These are phyloP conservation scores for Trimorus sp. DNA, from an alignment of 2,888 invertebrate genomes.

Conservation along the genomic window DNA sequence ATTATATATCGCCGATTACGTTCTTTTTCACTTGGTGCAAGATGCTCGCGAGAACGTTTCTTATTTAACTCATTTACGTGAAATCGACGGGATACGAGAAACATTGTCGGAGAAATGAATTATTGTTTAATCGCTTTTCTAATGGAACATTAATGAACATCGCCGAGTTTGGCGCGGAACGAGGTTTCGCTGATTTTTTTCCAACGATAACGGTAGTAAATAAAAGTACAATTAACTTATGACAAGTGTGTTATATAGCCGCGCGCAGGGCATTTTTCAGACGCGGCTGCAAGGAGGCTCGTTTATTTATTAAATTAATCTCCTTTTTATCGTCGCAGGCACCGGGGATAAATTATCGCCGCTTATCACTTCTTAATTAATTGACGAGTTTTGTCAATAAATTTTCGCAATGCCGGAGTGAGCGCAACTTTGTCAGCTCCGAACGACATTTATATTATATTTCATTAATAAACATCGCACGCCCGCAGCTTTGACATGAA, in stretches of 20 bases:
- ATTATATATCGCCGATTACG: too few species aligned
- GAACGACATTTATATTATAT: background rate
- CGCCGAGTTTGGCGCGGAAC: too few species aligned
- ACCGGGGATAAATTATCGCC: slow-evolving; percentile 19
- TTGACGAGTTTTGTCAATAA: slow-evolving; percentile 31
- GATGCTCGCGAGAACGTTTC: too few species aligned
- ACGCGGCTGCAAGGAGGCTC: slow-evolving; percentile 25
- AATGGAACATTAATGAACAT: slow-evolving; percentile 11
- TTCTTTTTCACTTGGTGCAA: too few species aligned
- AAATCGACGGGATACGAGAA: too few species aligned
- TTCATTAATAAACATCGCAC: slow-evolving; percentile 17
- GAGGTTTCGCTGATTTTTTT: too few species aligned
- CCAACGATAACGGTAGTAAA: background rate
- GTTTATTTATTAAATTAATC: slow-evolving; percentile 47
- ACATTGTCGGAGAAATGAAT: too few species aligned
- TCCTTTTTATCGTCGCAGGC: slow-evolving; percentile 22
- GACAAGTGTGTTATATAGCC: slow-evolving; percentile 26
- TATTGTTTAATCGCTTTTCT: slow-evolving; percentile 1
- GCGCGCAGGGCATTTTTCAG: slow-evolving; percentile 21
- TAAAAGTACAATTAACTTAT: slow-evolving; percentile 41
- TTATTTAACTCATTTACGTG: too few species aligned
- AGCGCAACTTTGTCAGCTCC: too few species aligned
- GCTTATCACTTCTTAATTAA: slow-evolving; percentile 37
- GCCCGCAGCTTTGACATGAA: too few species aligned
- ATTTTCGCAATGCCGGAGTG: background rate